These are phyloP conservation scores for Mohoua ochrocephala DNA, from an alignment of 2,113 vertebrate genomes.

Conservation along the genomic window DNA sequence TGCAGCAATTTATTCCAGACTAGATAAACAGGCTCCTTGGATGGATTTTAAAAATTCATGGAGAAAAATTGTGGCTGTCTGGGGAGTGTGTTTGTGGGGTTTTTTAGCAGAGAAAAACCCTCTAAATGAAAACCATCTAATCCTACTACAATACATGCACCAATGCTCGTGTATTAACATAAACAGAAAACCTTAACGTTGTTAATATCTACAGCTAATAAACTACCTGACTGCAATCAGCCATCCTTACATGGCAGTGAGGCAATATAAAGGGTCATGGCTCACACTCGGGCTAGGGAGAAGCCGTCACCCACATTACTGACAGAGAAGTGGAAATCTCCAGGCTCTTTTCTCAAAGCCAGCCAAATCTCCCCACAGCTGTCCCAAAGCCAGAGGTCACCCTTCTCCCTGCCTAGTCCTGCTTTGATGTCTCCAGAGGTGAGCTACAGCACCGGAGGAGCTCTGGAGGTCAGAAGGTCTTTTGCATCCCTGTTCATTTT, in stretches of 20 bases:
- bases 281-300: not conserved
- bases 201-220: not conserved
- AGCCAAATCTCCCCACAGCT: not conserved
- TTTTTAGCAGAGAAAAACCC: not conserved
- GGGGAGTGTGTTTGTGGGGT: not conserved
- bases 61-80: not conserved
- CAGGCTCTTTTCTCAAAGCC: not conserved
- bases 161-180: accelerated
- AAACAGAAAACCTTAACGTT: not conserved
- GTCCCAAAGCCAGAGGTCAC: not conserved
- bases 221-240: not conserved
- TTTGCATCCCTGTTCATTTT: not conserved
- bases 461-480: not conserved
- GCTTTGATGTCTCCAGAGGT: not conserved
- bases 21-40: not conserved
- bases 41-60: not conserved
- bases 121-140: not conserved
- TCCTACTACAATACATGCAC: not conserved
- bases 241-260: not conserved
- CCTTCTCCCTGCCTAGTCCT: not conserved
- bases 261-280: not conserved
- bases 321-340: not conserved
- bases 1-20: not conserved
- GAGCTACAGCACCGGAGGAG: not conserved
- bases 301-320: not conserved